These are phyloP conservation scores for Mus minutoides DNA, from an alignment of 2,797 vertebrate genomes.

Conservation along the genomic window DNA sequence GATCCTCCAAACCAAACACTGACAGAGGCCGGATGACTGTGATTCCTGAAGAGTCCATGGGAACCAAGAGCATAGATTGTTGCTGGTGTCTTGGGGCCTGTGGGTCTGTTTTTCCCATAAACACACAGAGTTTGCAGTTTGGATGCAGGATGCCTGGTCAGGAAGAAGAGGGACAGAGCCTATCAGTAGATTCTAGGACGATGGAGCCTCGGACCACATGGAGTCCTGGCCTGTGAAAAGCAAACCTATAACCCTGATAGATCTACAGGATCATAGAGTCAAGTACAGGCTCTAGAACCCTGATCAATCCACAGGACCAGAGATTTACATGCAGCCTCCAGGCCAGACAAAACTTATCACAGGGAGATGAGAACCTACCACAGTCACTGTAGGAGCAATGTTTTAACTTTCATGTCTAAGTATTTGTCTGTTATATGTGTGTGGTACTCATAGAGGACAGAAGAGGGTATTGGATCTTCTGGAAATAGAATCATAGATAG, in stretches of 20 bases:
- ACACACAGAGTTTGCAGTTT: slow-evolving; percentile 82
- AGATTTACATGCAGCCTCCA: neutral
- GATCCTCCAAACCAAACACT: slow-evolving; percentile 80
- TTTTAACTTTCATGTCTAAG: neutral
- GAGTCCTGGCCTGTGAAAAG: neutral
- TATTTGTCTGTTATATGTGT: neutral
- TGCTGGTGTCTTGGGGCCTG: slow-evolving; percentile 80
- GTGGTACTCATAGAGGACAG: neutral
- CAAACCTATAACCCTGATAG: neutral
- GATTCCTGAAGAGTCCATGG: slow-evolving; percentile 83
- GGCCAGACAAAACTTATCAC: neutral
- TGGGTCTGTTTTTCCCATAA: slow-evolving; percentile 86
- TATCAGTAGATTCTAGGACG: neutral
- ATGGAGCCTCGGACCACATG: neutral
- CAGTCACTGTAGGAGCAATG: neutral
- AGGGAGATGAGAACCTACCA: neutral
- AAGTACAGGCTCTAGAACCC: neutral
- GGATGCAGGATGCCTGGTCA: slow-evolving; percentile 82
- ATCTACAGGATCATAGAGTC: neutral
- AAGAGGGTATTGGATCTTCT: neutral
- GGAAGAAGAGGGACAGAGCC: neutral
- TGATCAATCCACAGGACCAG: neutral
- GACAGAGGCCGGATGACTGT: slow-evolving; percentile 76
- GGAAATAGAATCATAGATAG: neutral
- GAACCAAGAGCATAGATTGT: slow-evolving; percentile 82